Evolutionary conservation across 1,140 invertebrate genomes (phyloP).

Genomic region (Drosophila auraria): DNA sequence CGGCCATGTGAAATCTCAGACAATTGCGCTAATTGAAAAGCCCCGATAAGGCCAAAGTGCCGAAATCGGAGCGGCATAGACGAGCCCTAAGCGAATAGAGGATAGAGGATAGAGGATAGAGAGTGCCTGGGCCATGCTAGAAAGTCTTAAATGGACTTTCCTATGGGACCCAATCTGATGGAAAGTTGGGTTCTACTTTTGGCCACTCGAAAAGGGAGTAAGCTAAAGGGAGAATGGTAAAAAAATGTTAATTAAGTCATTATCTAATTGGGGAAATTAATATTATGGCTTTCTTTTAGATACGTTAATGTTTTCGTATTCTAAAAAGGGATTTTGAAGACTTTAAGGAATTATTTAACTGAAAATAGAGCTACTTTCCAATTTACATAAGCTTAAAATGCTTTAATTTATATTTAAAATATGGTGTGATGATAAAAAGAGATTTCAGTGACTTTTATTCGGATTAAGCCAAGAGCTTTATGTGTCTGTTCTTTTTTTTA

Average conservation of each 20-base stretch:
- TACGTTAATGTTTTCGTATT: neutral
- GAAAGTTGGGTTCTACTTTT: slow-evolving; percentile 17
- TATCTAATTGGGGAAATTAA: neutral
- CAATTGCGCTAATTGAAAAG: slow-evolving; percentile 81
- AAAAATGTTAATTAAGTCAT: slow-evolving; percentile 6
- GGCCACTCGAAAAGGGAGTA: neutral
- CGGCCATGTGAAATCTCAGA: slow-evolving; percentile 77
- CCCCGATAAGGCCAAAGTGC: slow-evolving; percentile 69
- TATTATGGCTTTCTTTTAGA: neutral
- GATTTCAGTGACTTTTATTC: too few relatives aligned
- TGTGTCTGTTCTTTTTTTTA: too few relatives aligned
- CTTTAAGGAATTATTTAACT: neutral
- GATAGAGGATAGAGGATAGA: neutral
- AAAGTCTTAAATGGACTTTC: slow-evolving; percentile 18
- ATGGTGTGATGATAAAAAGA: too few relatives aligned
- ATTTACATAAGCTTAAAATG: neutral
- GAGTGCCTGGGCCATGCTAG: neutral
- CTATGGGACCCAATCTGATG: slow-evolving; percentile 21
- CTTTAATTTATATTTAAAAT: too few relatives aligned
- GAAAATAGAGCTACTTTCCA: neutral
- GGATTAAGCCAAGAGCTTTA: too few relatives aligned
- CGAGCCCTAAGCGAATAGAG: slow-evolving; percentile 6
- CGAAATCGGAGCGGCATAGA: slow-evolving; percentile 12
- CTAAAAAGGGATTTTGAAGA: neutral
- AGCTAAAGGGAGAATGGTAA: neutral